These are phyloP conservation scores for Teleopsis dalmanni DNA, from an alignment of 1,140 invertebrate genomes.

Conservation along the genomic window DNA sequence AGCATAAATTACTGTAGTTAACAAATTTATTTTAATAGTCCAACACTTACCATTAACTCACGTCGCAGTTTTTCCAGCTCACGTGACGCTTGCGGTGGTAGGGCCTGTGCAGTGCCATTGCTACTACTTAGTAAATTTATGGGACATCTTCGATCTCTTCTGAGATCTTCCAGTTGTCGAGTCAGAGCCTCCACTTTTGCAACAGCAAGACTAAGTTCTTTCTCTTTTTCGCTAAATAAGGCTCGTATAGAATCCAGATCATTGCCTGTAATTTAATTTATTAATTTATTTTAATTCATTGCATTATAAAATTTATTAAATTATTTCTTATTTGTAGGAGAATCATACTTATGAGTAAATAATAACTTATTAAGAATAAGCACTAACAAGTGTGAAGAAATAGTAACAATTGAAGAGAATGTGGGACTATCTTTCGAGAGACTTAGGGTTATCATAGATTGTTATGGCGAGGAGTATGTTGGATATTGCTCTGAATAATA, in stretches of 20 bases:
- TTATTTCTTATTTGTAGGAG: too few species aligned
- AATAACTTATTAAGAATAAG: too few species aligned
- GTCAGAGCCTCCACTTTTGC: slow-evolving; percentile 93
- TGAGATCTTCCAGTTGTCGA: slow-evolving; percentile 82
- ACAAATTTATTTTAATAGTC: slow-evolving; percentile 5
- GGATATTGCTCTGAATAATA: too few species aligned
- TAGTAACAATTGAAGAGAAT: too few species aligned
- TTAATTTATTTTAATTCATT: too few species aligned
- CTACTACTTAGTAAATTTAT: slow-evolving; percentile 31
- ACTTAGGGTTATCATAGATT: too few species aligned
- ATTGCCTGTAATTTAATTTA: too few species aligned
- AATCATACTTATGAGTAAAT: too few species aligned
- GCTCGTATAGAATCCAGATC: slow-evolving; percentile 92
- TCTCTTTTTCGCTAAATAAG: slow-evolving; percentile 95
- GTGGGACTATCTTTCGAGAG: too few species aligned
- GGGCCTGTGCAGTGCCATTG: slow-evolving; percentile 44
- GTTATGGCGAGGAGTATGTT: too few species aligned
- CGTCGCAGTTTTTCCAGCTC: slow-evolving; percentile 85
- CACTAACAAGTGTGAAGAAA: too few species aligned
- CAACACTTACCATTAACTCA: slow-evolving; percentile 78
- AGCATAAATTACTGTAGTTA: neutral
- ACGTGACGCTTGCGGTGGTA: slow-evolving; percentile 63
- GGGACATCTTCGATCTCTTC: slow-evolving; percentile 54
- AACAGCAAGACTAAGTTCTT: slow-evolving; percentile 88
- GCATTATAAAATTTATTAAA: too few species aligned